Evolutionary conservation across 2,113 vertebrate species (phyloP), one percentile per base, ranked within the genome.

Genomic region (Misgurnus mizolepis): DNA sequence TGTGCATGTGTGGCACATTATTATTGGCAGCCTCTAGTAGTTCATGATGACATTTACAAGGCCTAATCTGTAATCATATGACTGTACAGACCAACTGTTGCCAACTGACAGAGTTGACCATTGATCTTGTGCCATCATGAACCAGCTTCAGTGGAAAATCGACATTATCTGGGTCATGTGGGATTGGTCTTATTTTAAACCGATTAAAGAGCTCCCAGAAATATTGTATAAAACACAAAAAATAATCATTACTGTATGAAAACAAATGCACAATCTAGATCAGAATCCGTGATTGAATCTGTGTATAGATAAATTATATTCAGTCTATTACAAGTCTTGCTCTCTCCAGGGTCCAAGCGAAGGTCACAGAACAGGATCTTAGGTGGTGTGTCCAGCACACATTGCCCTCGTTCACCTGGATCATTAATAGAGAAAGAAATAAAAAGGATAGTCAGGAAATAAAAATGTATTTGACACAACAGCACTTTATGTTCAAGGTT

Each of bases 331-430:
- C 92, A 94, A 15, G 90, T 96, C 89, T 96, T 99, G 80, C 95
- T 97, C 85, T 99, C 97, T 80, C 98, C 97, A 0, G 97, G 97
- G 82, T 98, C 98, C 86, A 99, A 92, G 18, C 95, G 86, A 79
- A 99, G 91, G 86, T 99, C 98, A 91, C 98, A 99, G 90, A 99
- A 99, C 18, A 99, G 90, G 85, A 99, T 99, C 91, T 99, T 99
- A 1, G 98, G 97, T 65, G 97, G 96, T 0, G 98, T 99, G 78
- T 98, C 97, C 81, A 99, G 92, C 89, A 99, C 95, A 88, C 98
- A 99, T 86, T 99, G 97, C 34, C 98, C 98, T 65, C 97, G 92
- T 79, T 99, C 98, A 79, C 98, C 98, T 99, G 87, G 45, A 85
- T 61, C 86, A 76, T 43, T 71, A 3, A 69, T 22, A 43, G 18